These are phyloP conservation scores for Pangasius djambal DNA, from an alignment of 2,797 vertebrate genomes.

Conservation along the genomic window DNA sequence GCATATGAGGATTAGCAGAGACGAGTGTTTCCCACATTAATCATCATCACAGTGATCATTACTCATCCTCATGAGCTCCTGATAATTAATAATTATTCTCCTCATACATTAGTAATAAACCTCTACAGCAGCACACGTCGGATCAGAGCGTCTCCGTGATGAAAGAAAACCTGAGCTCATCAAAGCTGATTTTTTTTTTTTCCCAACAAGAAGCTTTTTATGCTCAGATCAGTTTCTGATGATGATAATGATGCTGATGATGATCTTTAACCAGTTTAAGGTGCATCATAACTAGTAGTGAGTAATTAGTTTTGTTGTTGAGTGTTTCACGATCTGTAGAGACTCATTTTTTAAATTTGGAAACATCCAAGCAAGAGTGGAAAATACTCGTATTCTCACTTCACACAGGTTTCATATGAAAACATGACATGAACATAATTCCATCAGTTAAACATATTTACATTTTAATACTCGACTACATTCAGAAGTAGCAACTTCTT, in stretches of 20 bases:
- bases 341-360: neutral
- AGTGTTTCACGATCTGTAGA: too few relatives aligned
- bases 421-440: too few relatives aligned
- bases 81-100: neutral
- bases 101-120: neutral
- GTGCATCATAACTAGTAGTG: neutral
- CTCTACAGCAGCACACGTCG: neutral
- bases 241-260: neutral
- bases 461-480: too few relatives aligned
- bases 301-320: too few relatives aligned
- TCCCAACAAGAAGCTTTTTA: neutral
- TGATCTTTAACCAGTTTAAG: neutral
- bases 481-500: too few relatives aligned
- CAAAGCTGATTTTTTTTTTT: neutral
- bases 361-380: too few relatives aligned
- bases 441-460: too few relatives aligned
- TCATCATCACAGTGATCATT: conserved; percentile 4
- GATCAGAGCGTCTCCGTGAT: neutral
- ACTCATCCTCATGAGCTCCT: conserved; percentile 6
- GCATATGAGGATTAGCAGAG: neutral
- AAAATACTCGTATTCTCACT: too few relatives aligned
- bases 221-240: neutral
- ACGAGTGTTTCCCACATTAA: neutral
- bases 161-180: neutral
- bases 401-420: too few relatives aligned